Conservation (phyloP, 2,113 vertebrate genomes). For the Bettongia penicillata region DNA sequence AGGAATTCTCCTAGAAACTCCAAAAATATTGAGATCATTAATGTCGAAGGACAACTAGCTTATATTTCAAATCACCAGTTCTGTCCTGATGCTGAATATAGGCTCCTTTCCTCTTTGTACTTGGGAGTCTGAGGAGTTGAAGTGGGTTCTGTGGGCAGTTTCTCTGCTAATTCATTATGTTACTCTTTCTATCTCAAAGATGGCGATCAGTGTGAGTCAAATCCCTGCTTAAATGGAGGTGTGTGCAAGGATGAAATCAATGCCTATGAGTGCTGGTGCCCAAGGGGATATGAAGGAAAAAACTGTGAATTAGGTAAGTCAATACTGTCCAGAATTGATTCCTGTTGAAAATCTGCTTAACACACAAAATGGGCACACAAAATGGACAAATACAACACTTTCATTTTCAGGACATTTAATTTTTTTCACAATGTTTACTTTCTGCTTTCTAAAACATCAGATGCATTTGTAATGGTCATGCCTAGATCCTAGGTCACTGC, state of each 20-base stretch:
- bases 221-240: constrained; percentile 90
- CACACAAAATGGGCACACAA: constrained; percentile 17
- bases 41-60: constrained; percentile 17
- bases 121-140: neutral
- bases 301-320: constrained; percentile 93
- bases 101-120: neutral
- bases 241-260: constrained; percentile 85
- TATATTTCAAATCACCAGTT: constrained; percentile 15
- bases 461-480: neutral
- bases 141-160: neutral
- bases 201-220: constrained; percentile 89
- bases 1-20: neutral
- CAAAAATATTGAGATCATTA: constrained; percentile 27
- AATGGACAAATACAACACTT: constrained; percentile 46
- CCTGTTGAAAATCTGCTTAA: neutral
- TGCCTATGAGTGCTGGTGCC: constrained; percentile 89
- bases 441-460: neutral
- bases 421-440: neutral
- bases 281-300: constrained; percentile 87
- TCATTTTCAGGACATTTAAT: neutral
- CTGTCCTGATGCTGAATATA: constrained; percentile 18
- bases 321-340: neutral
- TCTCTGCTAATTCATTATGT: constrained; percentile 44
- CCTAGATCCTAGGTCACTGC: too few relatives aligned
- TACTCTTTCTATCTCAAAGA: constrained; percentile 83